Conservation (phyloP, 2,888 invertebrate species). For the Pelosia muscerda region DNA sequence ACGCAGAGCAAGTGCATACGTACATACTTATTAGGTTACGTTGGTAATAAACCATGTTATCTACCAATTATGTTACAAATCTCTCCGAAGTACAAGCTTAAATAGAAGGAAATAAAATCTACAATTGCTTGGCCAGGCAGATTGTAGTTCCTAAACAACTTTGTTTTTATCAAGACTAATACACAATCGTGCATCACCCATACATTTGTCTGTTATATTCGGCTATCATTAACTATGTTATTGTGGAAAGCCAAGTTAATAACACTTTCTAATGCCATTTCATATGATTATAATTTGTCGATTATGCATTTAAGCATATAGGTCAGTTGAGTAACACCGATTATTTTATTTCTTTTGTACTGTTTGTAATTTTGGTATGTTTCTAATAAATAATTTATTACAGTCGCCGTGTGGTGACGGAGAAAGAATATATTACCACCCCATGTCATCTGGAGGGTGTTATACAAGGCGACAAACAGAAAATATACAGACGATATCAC, state of each 20-base stretch:
- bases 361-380: neutral
- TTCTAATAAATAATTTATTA: neutral
- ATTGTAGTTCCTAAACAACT: constrained; percentile 36
- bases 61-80: neutral
- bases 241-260: constrained; percentile 63
- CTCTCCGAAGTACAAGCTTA: constrained; percentile 21
- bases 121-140: constrained; percentile 31
- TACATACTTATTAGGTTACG: constrained; percentile 69
- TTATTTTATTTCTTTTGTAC: constrained; percentile 2
- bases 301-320: constrained; percentile 23
- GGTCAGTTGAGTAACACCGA: constrained; percentile 19
- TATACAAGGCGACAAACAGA: too few species aligned
- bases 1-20: constrained; percentile 68
- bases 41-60: constrained; percentile 27
- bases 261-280: constrained; percentile 67
- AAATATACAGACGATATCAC: too few species aligned
- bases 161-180: constrained; percentile 58
- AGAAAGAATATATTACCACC: too few species aligned
- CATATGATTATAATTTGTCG: constrained; percentile 45
- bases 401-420: too few species aligned
- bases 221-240: constrained; percentile 64
- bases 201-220: constrained; percentile 72
- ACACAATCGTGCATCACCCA: constrained; percentile 63
- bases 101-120: constrained; percentile 33
- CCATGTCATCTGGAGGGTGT: too few species aligned